These are phyloP conservation scores for Hirtodrosophila histrioides DNA, from an alignment of 2,888 invertebrate species.

Conservation along the genomic window DNA sequence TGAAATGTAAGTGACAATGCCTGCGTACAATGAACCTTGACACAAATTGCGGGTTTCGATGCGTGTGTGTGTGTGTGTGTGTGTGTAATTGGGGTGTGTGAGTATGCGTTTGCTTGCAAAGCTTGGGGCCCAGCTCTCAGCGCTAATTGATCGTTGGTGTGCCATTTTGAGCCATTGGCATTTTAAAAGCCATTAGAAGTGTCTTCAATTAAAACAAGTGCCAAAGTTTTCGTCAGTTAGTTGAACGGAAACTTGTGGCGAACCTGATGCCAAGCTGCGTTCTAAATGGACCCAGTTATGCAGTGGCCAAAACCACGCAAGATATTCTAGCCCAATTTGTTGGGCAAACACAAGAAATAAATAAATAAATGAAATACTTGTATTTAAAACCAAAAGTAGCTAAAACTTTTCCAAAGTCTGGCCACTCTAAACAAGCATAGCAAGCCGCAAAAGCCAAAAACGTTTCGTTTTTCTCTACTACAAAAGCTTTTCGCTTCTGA, in stretches of 20 bases:
- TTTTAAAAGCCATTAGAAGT: constrained; percentile 34
- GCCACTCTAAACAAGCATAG: constrained; percentile 66
- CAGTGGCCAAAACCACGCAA: constrained; percentile 3
- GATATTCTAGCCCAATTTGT: constrained; percentile 25
- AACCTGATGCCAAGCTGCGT: not conserved
- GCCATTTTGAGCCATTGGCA: constrained; percentile 30
- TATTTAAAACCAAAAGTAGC: constrained; percentile 35
- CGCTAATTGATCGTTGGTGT: constrained; percentile 52
- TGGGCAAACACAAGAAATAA: constrained; percentile 14
- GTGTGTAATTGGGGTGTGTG: not conserved
- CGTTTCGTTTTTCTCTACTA: constrained; percentile 74
- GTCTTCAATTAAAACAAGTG: constrained; percentile 32
- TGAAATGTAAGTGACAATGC: constrained; percentile 46
- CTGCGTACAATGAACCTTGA: constrained; percentile 70
- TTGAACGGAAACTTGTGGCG: not conserved
- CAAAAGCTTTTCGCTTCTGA: constrained; percentile 63
- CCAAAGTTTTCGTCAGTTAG: constrained; percentile 16
- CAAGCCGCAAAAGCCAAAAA: constrained; percentile 65
- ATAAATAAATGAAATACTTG: constrained; percentile 21
- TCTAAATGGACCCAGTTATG: not conserved
- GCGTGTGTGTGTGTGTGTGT: constrained; percentile 7
- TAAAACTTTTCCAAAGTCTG: constrained; percentile 54
- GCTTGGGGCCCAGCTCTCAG: constrained; percentile 19
- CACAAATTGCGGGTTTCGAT: constrained; percentile 49
- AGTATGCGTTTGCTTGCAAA: not conserved